Percentiles rank a stretch among this genome's conserved stretches.
These are phyloP conservation scores for Xestia xanthographa DNA, from an alignment of 2,888 invertebrate species.

Conservation along the genomic window DNA sequence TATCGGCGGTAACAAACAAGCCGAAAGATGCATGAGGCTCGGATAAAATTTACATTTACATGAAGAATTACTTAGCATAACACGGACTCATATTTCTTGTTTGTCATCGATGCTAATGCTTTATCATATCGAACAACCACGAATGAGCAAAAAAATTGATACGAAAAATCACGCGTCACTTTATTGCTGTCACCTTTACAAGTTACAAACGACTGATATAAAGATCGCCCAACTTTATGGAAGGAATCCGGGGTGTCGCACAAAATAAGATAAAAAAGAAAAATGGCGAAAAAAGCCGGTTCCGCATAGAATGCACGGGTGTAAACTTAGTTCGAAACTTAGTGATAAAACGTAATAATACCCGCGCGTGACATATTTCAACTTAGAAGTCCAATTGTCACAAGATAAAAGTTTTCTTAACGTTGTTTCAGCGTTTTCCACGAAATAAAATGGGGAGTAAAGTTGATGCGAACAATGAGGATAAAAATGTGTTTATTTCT, in stretches of 20 bases:
- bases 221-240: slow-evolving; percentile 44
- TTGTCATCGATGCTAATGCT: slow-evolving; percentile 36
- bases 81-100: slow-evolving; percentile 43
- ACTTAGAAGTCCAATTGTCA: slow-evolving; percentile 62
- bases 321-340: slow-evolving; percentile 63
- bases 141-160: slow-evolving; percentile 22
- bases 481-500: slow-evolving; percentile 53
- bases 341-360: slow-evolving; percentile 66
- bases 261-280: slow-evolving; percentile 61
- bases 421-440: slow-evolving; percentile 48
- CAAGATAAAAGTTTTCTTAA: slow-evolving; percentile 61
- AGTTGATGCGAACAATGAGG: slow-evolving; percentile 29
- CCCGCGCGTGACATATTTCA: slow-evolving; percentile 64
- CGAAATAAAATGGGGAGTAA: slow-evolving; percentile 36
- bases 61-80: slow-evolving; percentile 53
- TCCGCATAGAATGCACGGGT: slow-evolving; percentile 49
- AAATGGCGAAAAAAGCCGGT: slow-evolving; percentile 44
- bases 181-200: slow-evolving; percentile 46
- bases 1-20: slow-evolving; percentile 35
- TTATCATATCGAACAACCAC: slow-evolving; percentile 21
- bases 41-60: slow-evolving; percentile 57
- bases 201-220: slow-evolving; percentile 51
- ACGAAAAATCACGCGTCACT: slow-evolving; percentile 24
- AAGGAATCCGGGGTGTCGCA: slow-evolving; percentile 40
- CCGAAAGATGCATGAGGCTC: slow-evolving; percentile 42